Evolutionary conservation across 53 echinoderm and acorn worm species (phyloP).

Genomic region (Stichopus horrens): DNA sequence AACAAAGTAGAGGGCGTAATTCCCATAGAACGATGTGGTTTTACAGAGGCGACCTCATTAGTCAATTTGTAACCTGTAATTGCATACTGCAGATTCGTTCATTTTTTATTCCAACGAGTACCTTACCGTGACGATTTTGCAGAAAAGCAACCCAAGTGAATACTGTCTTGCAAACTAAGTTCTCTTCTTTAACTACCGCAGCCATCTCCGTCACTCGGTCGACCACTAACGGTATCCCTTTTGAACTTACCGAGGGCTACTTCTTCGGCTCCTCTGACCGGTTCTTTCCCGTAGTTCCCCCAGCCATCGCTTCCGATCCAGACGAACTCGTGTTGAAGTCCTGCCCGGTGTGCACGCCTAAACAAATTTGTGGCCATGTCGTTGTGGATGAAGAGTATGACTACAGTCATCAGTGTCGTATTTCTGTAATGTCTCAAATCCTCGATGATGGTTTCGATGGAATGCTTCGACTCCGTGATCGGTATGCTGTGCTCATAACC

Average conservation of each 20-base stretch:
- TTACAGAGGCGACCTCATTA: too few relatives aligned
- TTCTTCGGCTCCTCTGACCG: conserved; percentile 61
- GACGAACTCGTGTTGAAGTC: conserved; percentile 65
- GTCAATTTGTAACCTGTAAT: too few relatives aligned
- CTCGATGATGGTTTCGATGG: conserved; percentile 11
- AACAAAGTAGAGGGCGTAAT: background rate
- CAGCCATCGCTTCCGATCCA: conserved; percentile 98
- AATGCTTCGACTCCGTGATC: conserved; percentile 44
- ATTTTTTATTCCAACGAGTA: too few relatives aligned
- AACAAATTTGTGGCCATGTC: conserved; percentile 74
- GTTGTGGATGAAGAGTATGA: conserved; percentile 84
- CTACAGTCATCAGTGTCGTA: conserved; percentile 68
- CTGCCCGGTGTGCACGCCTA: conserved; percentile 49
- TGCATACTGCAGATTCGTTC: too few relatives aligned
- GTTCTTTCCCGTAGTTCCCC: conserved; percentile 76
- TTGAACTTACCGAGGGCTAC: conserved; percentile 79
- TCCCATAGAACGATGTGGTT: too few relatives aligned
- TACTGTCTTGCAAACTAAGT: too few relatives aligned
- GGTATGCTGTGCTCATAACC: conserved; percentile 64
- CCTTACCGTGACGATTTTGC: too few relatives aligned
- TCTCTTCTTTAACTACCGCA: too few relatives aligned
- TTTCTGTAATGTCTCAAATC: conserved; percentile 57
- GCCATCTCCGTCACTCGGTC: too few relatives aligned
- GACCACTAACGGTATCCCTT: background rate
- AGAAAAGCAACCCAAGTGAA: too few relatives aligned